phyloP scores from a whole-genome alignment of 2,888 invertebrate genomes.

The Pseudanteris insignis region DNA sequence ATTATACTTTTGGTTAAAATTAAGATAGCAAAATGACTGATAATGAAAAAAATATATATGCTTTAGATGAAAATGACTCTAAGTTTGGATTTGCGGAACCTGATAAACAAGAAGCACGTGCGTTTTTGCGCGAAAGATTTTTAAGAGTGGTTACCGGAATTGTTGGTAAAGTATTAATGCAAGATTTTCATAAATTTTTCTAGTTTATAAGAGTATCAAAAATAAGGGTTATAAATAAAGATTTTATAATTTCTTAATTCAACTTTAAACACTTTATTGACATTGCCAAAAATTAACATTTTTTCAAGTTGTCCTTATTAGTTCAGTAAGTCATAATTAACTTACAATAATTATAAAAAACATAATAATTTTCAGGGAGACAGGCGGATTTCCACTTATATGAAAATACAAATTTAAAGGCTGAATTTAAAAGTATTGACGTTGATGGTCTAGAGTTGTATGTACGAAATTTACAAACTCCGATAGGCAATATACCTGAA shows the following conservation, averaged over 20 bases:
- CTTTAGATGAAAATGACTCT: conserved; percentile 20
- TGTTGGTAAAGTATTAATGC: too few relatives aligned
- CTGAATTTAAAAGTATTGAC: conserved; percentile 65
- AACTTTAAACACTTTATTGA: too few relatives aligned
- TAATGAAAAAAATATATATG: conserved; percentile 16
- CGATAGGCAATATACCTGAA: conserved; percentile 64
- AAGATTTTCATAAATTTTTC: conserved; percentile 2
- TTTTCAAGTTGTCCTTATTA: too few relatives aligned
- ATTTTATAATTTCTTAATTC: too few relatives aligned
- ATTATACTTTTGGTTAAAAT: too few relatives aligned
- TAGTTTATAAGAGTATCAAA: too few relatives aligned
- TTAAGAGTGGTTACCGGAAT: conserved; percentile 63
- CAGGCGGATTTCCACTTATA: conserved; percentile 61
- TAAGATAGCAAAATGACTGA: conserved; percentile 42
- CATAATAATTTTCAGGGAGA: conserved; percentile 62
- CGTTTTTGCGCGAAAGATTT: conserved; percentile 66
- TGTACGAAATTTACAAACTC: conserved; percentile 64
- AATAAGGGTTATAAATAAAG: too few relatives aligned
- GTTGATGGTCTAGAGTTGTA: conserved; percentile 63
- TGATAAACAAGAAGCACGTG: conserved; percentile 64
- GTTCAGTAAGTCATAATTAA: too few relatives aligned
- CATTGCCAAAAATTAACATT: too few relatives aligned
- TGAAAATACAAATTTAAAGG: conserved; percentile 63
- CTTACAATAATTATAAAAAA: too few relatives aligned
- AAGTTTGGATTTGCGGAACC: conserved; percentile 52